A percentile compares a stretch with the other conserved stretches of the same genome.
Conservation (phyloP, 2,888 invertebrate species). For the Alloscopus bannaensis region DNA sequence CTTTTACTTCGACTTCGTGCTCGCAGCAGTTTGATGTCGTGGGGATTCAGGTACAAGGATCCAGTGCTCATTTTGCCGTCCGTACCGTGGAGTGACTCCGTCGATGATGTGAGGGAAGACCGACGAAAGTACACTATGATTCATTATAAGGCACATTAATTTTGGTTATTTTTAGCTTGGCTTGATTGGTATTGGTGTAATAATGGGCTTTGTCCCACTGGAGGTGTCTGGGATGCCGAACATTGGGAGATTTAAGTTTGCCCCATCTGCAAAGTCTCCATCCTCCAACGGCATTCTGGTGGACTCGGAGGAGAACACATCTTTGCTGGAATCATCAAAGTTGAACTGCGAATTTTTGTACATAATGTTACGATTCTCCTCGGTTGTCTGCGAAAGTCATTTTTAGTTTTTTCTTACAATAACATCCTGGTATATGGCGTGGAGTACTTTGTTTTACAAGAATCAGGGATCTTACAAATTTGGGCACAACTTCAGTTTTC, state of each 20-base stretch:
- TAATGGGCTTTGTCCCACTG: too few relatives aligned
- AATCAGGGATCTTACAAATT: too few relatives aligned
- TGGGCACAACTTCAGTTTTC: too few relatives aligned
- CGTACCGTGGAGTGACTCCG: conserved; percentile 6
- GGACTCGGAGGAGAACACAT: conserved; percentile 11
- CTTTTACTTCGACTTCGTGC: not conserved
- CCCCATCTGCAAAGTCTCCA: not conserved
- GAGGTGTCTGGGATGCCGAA: conserved; percentile 34
- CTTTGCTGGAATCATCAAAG: conserved; percentile 40
- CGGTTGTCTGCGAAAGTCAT: too few relatives aligned
- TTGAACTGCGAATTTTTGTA: conserved; percentile 39
- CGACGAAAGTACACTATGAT: not conserved
- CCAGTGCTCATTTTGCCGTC: not conserved
- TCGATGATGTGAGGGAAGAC: conserved; percentile 16
- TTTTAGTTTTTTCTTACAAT: too few relatives aligned
- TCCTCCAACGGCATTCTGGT: not conserved
- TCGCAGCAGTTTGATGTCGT: not conserved
- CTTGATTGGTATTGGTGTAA: too few relatives aligned
- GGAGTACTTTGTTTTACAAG: too few relatives aligned
- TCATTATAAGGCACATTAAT: not conserved
- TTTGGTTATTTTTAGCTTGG: too few relatives aligned
- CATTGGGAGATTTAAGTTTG: conserved; percentile 14
- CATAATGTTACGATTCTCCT: conserved; percentile 27
- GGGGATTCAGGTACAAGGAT: not conserved
- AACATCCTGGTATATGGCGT: too few relatives aligned